Percentiles rank a stretch among this genome's conserved stretches.
Evolutionary conservation across 2,797 vertebrate species (phyloP).

Genomic region (Acipenser ruthenus): DNA sequence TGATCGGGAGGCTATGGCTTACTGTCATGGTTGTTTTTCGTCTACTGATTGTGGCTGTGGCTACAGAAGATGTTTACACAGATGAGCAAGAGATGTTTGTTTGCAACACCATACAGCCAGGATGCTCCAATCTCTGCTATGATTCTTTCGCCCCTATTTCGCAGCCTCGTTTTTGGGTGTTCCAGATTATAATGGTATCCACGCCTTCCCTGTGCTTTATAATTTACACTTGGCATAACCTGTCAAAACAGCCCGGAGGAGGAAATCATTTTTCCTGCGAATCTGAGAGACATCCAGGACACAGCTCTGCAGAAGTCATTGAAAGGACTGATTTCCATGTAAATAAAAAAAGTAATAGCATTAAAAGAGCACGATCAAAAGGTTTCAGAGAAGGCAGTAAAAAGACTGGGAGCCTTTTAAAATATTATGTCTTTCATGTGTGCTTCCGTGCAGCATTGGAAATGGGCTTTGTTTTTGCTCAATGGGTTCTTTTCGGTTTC

Average conservation of each 20-base stretch:
- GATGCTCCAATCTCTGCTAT: constrained; percentile 88
- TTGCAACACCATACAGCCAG: constrained; percentile 88
- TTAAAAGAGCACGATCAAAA: constrained; percentile 17
- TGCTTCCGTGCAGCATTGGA: constrained; percentile 76
- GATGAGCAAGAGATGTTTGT: constrained; percentile 94
- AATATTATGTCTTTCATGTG: constrained; percentile 82
- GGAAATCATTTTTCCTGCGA: constrained; percentile 59
- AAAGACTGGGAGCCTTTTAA: constrained; percentile 63
- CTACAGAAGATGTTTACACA: constrained; percentile 87
- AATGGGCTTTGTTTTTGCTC: constrained; percentile 79
- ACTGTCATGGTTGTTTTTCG: constrained; percentile 87
- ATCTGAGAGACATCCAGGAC: constrained; percentile 56
- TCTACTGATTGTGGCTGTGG: constrained; percentile 84
- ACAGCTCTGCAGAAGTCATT: constrained; percentile 51
- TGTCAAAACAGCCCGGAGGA: constrained; percentile 62
- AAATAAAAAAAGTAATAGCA: constrained; percentile 16
- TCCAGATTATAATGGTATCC: constrained; percentile 89
- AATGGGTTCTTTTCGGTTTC: constrained; percentile 89
- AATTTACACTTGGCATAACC: constrained; percentile 86
- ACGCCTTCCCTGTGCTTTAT: constrained; percentile 87
- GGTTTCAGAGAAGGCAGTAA: constrained; percentile 23
- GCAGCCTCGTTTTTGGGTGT: constrained; percentile 92
- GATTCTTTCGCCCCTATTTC: constrained; percentile 89
- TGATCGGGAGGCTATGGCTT: constrained; percentile 93
- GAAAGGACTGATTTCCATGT: constrained; percentile 39